Evolutionary conservation across 2,888 invertebrate genomes (phyloP).

Genomic region (Macrophya alboannulata): DNA sequence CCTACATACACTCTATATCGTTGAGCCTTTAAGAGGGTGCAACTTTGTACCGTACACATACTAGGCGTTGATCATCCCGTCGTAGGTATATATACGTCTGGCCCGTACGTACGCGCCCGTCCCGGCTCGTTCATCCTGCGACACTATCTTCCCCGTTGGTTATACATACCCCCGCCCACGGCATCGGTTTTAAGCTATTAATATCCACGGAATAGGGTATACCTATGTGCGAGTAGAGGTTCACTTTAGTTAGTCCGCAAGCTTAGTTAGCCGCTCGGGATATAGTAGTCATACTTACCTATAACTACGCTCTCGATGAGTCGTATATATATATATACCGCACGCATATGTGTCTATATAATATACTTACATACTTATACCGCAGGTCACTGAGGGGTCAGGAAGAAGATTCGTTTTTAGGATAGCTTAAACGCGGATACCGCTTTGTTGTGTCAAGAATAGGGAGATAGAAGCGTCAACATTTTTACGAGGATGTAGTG

Average conservation of each 20-base stretch:
- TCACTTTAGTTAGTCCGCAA: slow-evolving; percentile 21
- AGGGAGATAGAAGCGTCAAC: slow-evolving; percentile 29
- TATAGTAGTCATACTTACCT: not conserved
- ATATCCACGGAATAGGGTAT: not conserved
- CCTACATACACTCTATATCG: slow-evolving; percentile 18
- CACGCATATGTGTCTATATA: no score
- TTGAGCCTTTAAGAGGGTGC: slow-evolving; percentile 65
- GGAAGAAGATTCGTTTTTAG: slow-evolving; percentile 33
- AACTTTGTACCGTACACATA: slow-evolving; percentile 4
- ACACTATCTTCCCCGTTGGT: slow-evolving; percentile 36
- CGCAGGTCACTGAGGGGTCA: slow-evolving; percentile 4
- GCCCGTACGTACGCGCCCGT: not conserved
- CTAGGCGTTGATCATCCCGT: not conserved
- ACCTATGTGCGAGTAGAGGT: not conserved
- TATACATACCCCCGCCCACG: slow-evolving; percentile 41
- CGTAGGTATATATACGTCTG: not conserved
- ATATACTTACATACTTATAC: not conserved
- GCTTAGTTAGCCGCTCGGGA: not conserved
- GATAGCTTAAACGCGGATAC: not conserved
- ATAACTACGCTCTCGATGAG: not conserved
- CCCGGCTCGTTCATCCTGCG: slow-evolving; percentile 11
- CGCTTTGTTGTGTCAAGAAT: slow-evolving; percentile 44
- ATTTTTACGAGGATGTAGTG: slow-evolving; percentile 56
- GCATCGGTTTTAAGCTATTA: slow-evolving; percentile 54
- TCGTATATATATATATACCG: not conserved